Evolutionary conservation across 2,113 vertebrate genomes (phyloP).

Genomic region (Puffinus mauretanicus): DNA sequence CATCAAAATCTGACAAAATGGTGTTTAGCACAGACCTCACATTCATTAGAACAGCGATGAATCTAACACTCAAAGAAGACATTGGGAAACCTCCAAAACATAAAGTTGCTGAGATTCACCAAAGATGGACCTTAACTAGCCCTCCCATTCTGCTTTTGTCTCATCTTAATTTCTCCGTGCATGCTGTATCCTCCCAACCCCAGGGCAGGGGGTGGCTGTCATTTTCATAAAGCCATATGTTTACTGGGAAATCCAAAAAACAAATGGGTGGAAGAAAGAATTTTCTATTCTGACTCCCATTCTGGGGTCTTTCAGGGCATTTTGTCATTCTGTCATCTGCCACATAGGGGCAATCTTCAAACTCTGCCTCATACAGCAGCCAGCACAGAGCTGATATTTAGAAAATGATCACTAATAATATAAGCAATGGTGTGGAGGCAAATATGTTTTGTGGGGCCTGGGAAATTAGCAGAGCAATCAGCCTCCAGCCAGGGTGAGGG

Average conservation of each 20-base stretch:
- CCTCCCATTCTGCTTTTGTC: background rate
- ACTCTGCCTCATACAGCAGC: background rate
- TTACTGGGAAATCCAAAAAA: background rate
- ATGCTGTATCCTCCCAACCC: background rate
- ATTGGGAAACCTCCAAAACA: background rate
- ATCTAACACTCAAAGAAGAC: background rate
- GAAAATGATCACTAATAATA: constrained; percentile 14
- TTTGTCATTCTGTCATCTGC: background rate
- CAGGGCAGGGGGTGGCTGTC: background rate
- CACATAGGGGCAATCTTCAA: background rate
- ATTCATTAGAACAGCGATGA: background rate
- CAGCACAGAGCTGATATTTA: background rate
- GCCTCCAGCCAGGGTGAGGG: background rate
- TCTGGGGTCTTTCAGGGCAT: background rate
- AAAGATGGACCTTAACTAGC: background rate
- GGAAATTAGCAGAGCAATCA: constrained; percentile 30
- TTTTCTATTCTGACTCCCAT: background rate
- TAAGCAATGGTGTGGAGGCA: background rate
- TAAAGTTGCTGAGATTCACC: background rate
- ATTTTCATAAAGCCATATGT: background rate
- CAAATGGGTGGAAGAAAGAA: background rate
- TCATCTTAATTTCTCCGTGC: background rate
- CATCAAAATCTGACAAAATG: background rate
- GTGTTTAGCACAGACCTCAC: background rate
- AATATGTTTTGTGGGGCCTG: constrained; percentile 6